These are phyloP conservation scores for Orchesella cincta DNA, from an alignment of 1,140 invertebrate species.

Conservation along the genomic window DNA sequence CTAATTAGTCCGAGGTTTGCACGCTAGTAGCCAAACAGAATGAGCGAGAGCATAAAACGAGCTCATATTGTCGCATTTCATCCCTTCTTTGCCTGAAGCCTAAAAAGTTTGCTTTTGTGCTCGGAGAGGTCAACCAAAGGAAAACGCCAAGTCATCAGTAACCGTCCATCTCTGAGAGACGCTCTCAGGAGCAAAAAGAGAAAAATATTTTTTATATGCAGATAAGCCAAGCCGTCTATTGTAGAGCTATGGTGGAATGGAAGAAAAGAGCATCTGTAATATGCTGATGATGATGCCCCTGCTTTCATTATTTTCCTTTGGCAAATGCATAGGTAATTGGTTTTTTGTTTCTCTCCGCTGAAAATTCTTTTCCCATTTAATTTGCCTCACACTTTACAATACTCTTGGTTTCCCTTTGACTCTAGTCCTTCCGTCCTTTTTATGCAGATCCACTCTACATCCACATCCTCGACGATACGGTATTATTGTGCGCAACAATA, in stretches of 20 bases:
- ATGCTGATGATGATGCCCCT: background rate
- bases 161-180: background rate
- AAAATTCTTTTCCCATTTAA: background rate
- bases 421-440: background rate
- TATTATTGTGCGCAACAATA: background rate
- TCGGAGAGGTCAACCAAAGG: background rate
- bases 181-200: too few species aligned
- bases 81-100: too few species aligned
- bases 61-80: too few species aligned
- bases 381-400: background rate
- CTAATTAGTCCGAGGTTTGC: too few species aligned
- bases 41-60: too few species aligned
- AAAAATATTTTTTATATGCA: background rate
- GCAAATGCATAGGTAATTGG: conserved; percentile 26
- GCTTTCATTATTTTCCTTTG: conserved; percentile 15
- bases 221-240: too few species aligned
- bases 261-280: background rate
- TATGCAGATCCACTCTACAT: background rate
- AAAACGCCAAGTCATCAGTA: conserved; percentile 9
- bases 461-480: background rate
- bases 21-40: too few species aligned
- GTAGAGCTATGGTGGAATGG: too few species aligned
- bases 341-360: conserved; percentile 15
- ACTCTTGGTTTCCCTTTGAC: background rate
- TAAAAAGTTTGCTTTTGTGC: too few species aligned